Base-by-base conservation (phyloP, 2,797 vertebrate species). In the Danio kyathit region DNA sequence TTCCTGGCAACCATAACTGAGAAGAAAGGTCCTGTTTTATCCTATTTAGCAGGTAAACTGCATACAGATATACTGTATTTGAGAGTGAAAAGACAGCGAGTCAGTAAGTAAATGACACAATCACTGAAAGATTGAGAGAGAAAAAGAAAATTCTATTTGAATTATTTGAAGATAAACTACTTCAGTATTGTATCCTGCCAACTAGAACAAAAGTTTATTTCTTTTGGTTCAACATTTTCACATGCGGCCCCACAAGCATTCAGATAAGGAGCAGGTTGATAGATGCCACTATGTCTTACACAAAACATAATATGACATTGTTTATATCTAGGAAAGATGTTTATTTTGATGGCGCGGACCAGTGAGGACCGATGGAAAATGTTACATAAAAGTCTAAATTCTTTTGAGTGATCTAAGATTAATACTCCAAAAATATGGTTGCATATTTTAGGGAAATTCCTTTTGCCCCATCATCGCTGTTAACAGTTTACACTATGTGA, bases 1-100 rank as follows among this genome's bases (percentile, higher is more conserved):
- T 79, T 79, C 91, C 70, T 90, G 16, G 91, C 88, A 91, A 93
- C 91, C 70, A 54, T 65, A 38, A 79, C 76, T 60, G 64, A 64
- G 19, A 84, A 74, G 76, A 51, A 2, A 88, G 80, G 71, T 72
- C 44, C 64, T 13, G 6, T 13, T 57, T 54, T 54, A 38, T 38
- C 7, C 17, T 21, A 51, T 63, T 19, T 56, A 44, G 41, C 43
- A 73, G 41, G 60, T 38, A 54, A 43, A 48, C 1, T 5, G 13
- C 13, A 69, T 41, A 1, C 13, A 71, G 44, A 71, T 49, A 48
- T 49, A 56, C n/a, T n/a, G n/a, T n/a, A n/a, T 81, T 19, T 81
- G 48, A 54, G 29, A 71, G 2, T 48, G 61, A 60, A 67, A 43
- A 49, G 38, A 74, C 63, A 40, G 43, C 41, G 7, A 17, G 40